Percentiles rank a stretch among this genome's conserved stretches.
These are phyloP conservation scores for Anorthoa munda DNA, from an alignment of 2,888 invertebrate genomes.

Conservation along the genomic window DNA sequence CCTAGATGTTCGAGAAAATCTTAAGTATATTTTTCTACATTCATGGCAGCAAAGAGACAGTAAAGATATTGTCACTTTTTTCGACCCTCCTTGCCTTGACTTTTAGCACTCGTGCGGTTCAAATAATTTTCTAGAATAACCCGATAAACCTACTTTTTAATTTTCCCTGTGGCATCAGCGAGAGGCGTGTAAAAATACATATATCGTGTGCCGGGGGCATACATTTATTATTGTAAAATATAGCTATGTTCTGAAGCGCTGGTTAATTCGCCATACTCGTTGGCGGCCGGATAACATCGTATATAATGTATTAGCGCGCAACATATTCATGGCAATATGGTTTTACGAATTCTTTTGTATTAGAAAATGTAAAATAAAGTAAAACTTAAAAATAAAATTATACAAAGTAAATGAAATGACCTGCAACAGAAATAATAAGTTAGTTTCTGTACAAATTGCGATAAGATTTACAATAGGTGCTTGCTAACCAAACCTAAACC, in stretches of 20 bases:
- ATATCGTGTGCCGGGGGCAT: conserved; percentile 60
- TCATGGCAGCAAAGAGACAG: not conserved
- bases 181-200: conserved; percentile 68
- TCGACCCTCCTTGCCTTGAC: not conserved
- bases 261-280: conserved; percentile 60
- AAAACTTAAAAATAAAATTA: not conserved
- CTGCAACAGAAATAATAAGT: not conserved
- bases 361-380: conserved; percentile 2
- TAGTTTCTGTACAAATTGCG: no score
- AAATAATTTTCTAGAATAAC: not conserved
- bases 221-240: conserved; percentile 72
- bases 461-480: no score
- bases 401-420: not conserved
- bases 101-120: no score
- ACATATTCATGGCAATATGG: conserved; percentile 62
- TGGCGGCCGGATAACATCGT: conserved; percentile 53
- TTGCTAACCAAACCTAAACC: no score
- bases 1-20: not conserved
- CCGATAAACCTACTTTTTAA: conserved; percentile 17
- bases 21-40: not conserved
- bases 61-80: no score
- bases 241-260: conserved; percentile 65
- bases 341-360: conserved; percentile 39
- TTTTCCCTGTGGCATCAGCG: conserved; percentile 35
- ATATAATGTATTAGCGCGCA: conserved; percentile 58